Conservation (phyloP, 2,888 invertebrate genomes). For the Pandemis cinnamomeana region DNA sequence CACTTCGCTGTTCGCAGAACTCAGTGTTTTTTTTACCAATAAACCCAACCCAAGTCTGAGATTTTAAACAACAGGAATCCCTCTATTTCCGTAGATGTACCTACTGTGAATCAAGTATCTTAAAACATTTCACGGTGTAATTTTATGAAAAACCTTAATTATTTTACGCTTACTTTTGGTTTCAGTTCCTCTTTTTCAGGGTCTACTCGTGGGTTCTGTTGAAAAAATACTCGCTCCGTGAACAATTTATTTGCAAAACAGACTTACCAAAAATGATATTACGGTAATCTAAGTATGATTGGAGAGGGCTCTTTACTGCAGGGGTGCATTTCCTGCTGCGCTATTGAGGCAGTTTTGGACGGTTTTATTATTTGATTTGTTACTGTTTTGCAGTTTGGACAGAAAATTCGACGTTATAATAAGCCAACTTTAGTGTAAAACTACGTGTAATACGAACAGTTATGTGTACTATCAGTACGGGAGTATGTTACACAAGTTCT, state of each 20-base stretch:
- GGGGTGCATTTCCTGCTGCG: constrained; percentile 43
- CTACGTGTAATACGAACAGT: not conserved
- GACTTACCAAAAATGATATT: constrained; percentile 62
- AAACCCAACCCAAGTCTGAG: too few species aligned
- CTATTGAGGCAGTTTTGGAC: constrained; percentile 12
- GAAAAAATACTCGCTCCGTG: not conserved
- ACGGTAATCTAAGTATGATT: constrained; percentile 74
- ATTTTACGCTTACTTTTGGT: too few species aligned
- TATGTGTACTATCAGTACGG: too few species aligned
- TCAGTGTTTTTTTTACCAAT: too few species aligned
- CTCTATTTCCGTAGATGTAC: too few species aligned
- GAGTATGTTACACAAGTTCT: too few species aligned
- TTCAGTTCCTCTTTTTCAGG: too few species aligned
- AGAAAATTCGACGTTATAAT: not conserved
- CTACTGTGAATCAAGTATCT: too few species aligned
- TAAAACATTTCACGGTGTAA: too few species aligned
- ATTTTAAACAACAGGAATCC: too few species aligned
- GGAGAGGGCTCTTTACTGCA: constrained; percentile 53
- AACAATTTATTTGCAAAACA: constrained; percentile 7
- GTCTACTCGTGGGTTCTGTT: not conserved
- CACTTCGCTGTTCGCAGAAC: too few species aligned
- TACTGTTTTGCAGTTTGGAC: not conserved
- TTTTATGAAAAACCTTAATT: too few species aligned
- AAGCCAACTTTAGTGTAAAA: not conserved
- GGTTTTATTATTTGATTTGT: constrained; percentile 16